Evolutionary conservation across 2,888 invertebrate species (phyloP).

Genomic region (Tetragonula carbonaria): DNA sequence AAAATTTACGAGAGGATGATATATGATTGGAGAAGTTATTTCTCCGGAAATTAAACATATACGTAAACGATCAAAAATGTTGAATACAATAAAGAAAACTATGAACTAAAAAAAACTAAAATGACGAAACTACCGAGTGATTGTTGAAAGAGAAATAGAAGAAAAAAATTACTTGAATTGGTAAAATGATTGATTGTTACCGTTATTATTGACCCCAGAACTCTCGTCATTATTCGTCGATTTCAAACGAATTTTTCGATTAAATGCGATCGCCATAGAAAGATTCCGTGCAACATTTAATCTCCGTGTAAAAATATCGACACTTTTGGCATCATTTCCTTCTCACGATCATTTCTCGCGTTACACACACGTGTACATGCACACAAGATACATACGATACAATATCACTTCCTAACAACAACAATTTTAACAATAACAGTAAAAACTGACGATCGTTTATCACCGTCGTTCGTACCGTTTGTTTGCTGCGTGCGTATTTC

Average conservation of each 20-base stretch:
- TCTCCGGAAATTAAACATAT: too few species aligned
- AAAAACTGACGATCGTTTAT: background rate
- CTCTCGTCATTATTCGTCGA: background rate
- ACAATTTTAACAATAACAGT: background rate
- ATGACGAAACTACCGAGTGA: background rate
- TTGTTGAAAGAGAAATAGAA: background rate
- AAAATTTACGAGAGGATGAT: background rate
- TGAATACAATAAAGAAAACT: background rate
- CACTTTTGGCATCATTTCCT: background rate
- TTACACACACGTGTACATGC: background rate
- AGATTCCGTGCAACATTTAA: background rate
- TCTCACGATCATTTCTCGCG: background rate
- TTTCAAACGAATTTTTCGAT: background rate
- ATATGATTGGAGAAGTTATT: too few species aligned
- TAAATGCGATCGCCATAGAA: background rate
- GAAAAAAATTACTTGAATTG: background rate
- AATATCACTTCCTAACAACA: background rate
- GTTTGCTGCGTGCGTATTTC: background rate
- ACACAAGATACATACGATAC: background rate
- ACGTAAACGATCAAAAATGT: background rate
- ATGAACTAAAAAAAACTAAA: background rate
- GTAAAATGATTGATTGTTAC: background rate
- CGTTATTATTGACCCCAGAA: background rate
- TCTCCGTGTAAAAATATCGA: slow-evolving; percentile 9
- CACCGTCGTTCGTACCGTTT: background rate